Evolutionary conservation across 2,113 vertebrate species (phyloP).

Genomic region (Sardina pilchardus): DNA sequence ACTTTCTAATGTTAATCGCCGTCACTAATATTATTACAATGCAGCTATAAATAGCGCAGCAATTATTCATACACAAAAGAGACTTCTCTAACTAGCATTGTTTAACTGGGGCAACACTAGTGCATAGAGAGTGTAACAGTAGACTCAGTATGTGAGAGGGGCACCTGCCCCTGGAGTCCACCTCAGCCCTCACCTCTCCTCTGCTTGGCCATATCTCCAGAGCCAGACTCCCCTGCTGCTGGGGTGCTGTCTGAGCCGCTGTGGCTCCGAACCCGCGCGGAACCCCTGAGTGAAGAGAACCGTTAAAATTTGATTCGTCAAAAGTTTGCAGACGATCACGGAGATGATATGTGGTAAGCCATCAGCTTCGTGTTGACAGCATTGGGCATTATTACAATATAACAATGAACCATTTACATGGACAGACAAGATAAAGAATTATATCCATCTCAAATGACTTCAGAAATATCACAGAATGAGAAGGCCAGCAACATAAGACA

Average conservation of each 20-base stretch:
- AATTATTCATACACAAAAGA: background rate
- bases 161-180: background rate
- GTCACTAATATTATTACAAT: background rate
- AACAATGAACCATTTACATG: background rate
- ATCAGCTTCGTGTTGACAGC: no score
- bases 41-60: background rate
- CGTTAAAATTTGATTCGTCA: background rate
- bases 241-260: constrained; percentile 65
- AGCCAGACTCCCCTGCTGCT: constrained; percentile 49
- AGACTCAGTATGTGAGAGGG: background rate
- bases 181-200: constrained; percentile 46
- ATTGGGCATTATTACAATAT: background rate
- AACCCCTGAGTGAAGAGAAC: constrained; percentile 62
- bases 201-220: constrained; percentile 47
- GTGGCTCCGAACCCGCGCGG: constrained; percentile 74
- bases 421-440: background rate
- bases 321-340: background rate
- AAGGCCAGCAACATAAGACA: background rate
- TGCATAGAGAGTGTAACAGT: background rate
- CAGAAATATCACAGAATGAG: no score
- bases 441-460: background rate
- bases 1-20: no score
- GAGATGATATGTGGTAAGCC: background rate
- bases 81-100: background rate
- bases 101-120: background rate